Evolutionary conservation across 2,888 invertebrate species (phyloP).

Genomic region (Drosophila mayaguana): DNA sequence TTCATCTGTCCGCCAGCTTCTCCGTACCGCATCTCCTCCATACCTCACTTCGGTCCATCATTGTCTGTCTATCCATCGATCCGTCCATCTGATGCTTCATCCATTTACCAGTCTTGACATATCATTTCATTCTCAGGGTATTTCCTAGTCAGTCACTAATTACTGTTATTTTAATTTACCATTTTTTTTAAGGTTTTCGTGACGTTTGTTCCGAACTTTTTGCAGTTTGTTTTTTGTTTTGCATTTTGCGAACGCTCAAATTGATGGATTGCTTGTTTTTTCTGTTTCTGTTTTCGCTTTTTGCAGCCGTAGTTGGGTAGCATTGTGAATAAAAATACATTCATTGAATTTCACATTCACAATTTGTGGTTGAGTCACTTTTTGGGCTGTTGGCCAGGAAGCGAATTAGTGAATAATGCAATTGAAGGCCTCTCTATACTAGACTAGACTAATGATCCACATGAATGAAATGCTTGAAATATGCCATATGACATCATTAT

Average conservation of each 20-base stretch:
- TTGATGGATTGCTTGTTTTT: conserved; percentile 54
- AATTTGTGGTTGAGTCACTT: conserved; percentile 51
- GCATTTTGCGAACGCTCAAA: conserved; percentile 27
- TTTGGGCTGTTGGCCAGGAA: conserved; percentile 55
- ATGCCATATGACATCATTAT: conserved; percentile 42
- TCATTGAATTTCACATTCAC: conserved; percentile 55
- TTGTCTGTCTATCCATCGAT: background rate
- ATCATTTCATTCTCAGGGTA: background rate
- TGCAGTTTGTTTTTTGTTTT: conserved; percentile 16
- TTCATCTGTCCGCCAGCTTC: too few species aligned
- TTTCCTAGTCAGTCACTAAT: conserved; percentile 2
- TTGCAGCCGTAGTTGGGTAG: conserved; percentile 18
- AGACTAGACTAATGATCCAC: conserved; percentile 11
- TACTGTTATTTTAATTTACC: background rate
- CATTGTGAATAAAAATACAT: conserved; percentile 25
- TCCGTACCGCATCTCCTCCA: too few species aligned
- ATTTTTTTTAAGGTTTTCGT: conserved; percentile 42
- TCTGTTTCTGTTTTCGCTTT: background rate
- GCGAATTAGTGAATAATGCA: conserved; percentile 35
- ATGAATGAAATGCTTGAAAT: conserved; percentile 33
- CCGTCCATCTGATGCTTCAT: too few species aligned
- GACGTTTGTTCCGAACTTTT: conserved; percentile 65
- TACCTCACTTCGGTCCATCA: too few species aligned
- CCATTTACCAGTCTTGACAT: too few species aligned
- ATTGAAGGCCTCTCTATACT: conserved; percentile 17